A percentile compares a stretch with the other conserved stretches of the same genome.
Evolutionary conservation across 2,113 vertebrate species (phyloP).

Genomic region (Perca fluviatilis): DNA sequence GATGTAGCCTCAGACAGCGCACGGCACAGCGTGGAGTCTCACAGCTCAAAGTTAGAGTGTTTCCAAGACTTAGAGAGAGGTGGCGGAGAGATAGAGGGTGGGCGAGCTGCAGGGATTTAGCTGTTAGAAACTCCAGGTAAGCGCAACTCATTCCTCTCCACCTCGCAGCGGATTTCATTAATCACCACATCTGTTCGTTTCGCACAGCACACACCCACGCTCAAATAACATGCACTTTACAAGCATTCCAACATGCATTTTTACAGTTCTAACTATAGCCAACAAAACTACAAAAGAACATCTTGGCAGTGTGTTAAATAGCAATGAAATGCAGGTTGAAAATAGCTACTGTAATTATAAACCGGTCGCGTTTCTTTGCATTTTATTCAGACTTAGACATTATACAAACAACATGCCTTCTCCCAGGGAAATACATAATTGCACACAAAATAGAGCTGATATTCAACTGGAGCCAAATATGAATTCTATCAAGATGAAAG

Average conservation of each 20-base stretch:
- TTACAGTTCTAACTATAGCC: constrained; percentile 23
- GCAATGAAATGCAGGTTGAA: constrained; percentile 21
- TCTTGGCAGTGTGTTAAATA: constrained; percentile 38
- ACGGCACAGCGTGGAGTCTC: constrained; percentile 11
- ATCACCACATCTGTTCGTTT: constrained; percentile 57
- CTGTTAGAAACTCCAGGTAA: constrained; percentile 49
- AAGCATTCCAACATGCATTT: constrained; percentile 24
- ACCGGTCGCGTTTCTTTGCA: constrained; percentile 11
- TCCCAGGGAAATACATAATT: not conserved
- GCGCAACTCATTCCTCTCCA: constrained; percentile 7
- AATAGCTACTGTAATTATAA: constrained; percentile 35
- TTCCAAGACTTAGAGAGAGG: constrained; percentile 41
- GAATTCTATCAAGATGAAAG: constrained; percentile 31
- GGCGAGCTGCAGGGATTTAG: constrained; percentile 23
- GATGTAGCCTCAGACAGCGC: constrained; percentile 28
- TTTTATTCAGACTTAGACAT: constrained; percentile 15
- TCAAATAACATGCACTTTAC: constrained; percentile 25
- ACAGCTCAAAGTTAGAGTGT: constrained; percentile 14
- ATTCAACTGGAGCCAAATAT: not conserved
- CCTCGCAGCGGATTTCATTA: constrained; percentile 58
- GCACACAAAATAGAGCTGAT: not conserved
- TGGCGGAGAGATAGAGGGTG: constrained; percentile 15
- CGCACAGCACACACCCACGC: constrained; percentile 26
- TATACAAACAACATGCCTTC: not conserved
- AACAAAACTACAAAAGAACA: constrained; percentile 18